Evolutionary conservation across 2,888 invertebrate genomes (phyloP).

Genomic region (Busseola fusca): DNA sequence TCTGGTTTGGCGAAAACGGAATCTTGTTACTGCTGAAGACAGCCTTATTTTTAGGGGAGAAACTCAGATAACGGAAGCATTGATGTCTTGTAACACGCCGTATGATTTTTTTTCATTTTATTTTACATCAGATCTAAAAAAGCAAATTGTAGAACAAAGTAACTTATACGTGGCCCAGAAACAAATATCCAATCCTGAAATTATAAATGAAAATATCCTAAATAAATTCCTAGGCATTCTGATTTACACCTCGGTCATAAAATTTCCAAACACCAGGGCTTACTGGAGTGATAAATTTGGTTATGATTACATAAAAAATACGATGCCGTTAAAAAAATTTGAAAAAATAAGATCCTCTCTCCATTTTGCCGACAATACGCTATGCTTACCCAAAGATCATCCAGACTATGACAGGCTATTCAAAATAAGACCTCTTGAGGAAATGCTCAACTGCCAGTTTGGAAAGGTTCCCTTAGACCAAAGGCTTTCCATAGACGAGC

Average conservation of each 20-base stretch:
- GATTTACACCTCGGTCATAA: not conserved
- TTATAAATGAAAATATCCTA: not conserved
- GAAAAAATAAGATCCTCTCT: slow-evolving; percentile 1
- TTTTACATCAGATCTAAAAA: not conserved
- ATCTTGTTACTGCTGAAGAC: not conserved
- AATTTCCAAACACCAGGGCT: not conserved
- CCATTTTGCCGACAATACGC: not conserved
- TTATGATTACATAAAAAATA: not conserved
- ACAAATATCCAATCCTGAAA: not conserved
- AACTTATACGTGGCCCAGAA: not conserved
- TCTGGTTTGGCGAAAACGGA: not conserved
- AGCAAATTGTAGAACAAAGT: not conserved
- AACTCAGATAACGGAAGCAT: not conserved
- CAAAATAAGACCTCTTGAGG: slow-evolving; percentile 1
- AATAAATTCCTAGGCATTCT: not conserved
- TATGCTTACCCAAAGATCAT: not conserved
- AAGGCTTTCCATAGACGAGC: slow-evolving; percentile 65
- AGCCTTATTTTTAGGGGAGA: not conserved
- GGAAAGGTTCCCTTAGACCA: slow-evolving; percentile 64
- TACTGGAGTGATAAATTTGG: too few relatives aligned
- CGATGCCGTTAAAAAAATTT: not conserved
- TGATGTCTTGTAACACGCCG: not conserved
- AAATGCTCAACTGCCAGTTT: slow-evolving; percentile 42
- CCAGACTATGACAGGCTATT: slow-evolving; percentile 1
- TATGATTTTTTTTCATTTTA: not conserved